A percentile compares a stretch with the other conserved stretches of the same genome.
phyloP scores from a whole-genome alignment of 2,888 invertebrate genomes.

The Aspidapion aeneum region DNA sequence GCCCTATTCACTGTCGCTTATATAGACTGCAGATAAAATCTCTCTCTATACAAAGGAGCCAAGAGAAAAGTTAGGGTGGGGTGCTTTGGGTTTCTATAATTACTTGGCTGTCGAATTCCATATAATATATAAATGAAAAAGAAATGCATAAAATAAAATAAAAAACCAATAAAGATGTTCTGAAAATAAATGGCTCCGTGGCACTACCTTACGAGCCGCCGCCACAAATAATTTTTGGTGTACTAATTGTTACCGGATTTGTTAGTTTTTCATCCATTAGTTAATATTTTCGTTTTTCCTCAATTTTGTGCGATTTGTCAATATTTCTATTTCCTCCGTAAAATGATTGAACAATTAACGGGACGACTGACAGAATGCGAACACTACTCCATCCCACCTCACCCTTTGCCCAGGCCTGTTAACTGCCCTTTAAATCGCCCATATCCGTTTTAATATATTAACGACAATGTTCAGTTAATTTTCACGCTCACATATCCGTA shows the following conservation, averaged over 20 bases:
- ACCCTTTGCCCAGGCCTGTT: not conserved
- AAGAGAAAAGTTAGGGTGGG: too few species aligned
- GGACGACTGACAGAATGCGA: conserved; percentile 12
- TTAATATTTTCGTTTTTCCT: conserved; percentile 19
- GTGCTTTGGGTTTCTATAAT: too few species aligned
- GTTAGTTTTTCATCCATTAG: conserved; percentile 5
- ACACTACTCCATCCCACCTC: not conserved
- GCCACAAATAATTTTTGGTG: too few species aligned
- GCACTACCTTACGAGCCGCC: too few species aligned
- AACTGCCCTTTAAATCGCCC: not conserved
- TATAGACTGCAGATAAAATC: too few species aligned
- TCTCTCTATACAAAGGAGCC: too few species aligned
- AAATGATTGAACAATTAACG: conserved; percentile 26
- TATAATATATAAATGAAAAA: too few species aligned
- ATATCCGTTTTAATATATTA: conserved; percentile 20
- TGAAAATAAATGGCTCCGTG: too few species aligned
- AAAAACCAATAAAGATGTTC: too few species aligned
- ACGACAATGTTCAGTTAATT: conserved; percentile 23
- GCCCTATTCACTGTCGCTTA: too few species aligned
- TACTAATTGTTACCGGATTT: not conserved
- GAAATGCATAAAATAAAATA: too few species aligned
- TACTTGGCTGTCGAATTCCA: too few species aligned
- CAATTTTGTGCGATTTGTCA: conserved; percentile 11
- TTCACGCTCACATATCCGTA: conserved; percentile 20
- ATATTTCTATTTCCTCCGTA: conserved; percentile 26